These are phyloP conservation scores for Tridacna gigas DNA, from an alignment of 2,888 invertebrate genomes.

Conservation along the genomic window DNA sequence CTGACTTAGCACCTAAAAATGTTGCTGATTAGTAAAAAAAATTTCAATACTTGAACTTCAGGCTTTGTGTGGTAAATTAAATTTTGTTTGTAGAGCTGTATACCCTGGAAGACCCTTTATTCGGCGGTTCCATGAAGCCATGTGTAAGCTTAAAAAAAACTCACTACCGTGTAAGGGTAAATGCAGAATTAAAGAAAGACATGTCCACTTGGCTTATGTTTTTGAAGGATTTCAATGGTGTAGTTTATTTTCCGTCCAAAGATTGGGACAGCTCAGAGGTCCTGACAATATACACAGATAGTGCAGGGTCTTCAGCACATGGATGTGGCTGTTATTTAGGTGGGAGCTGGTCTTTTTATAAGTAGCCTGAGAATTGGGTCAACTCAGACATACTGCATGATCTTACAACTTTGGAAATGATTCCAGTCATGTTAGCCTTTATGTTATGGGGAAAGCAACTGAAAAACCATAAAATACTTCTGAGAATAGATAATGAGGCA, in stretches of 20 bases:
- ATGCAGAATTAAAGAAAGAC: background rate
- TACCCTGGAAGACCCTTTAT: background rate
- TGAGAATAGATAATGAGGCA: constrained; percentile 34
- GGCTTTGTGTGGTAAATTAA: too few species aligned
- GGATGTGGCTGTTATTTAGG: background rate
- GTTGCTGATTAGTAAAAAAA: too few species aligned
- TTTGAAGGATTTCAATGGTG: background rate
- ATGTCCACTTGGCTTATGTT: background rate
- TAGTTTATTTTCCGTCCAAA: background rate
- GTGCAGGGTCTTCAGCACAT: background rate
- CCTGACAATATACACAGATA: background rate
- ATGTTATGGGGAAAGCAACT: background rate
- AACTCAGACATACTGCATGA: background rate
- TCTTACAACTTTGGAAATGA: constrained; percentile 13
- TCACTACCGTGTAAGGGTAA: background rate
- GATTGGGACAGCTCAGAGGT: background rate
- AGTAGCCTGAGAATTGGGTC: background rate
- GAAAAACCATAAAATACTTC: constrained; percentile 14
- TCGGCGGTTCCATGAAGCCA: background rate
- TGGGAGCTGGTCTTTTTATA: background rate
- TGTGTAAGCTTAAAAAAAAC: background rate
- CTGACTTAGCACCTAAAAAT: too few species aligned
- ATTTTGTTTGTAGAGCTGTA: constrained; percentile 1
- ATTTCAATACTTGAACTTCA: too few species aligned
- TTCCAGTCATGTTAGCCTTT: constrained; percentile 12